Evolutionary conservation across 2,113 vertebrate species (phyloP).

Genomic region (Pangasianodon gigas): DNA sequence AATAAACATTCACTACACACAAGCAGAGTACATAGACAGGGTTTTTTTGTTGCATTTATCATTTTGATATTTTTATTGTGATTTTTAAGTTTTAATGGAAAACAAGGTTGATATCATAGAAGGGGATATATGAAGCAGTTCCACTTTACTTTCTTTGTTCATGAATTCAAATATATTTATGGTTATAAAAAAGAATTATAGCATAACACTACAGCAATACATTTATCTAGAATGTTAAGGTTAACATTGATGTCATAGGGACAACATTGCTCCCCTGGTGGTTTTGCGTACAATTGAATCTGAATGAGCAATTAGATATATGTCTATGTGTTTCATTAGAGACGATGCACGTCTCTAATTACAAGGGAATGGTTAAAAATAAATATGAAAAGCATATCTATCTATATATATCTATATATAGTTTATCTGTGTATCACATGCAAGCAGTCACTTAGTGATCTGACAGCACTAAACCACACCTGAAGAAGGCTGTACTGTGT

Average conservation of each 20-base stretch:
- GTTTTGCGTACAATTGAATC: constrained; percentile 41
- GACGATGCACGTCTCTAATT: constrained; percentile 62
- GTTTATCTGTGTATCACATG: constrained; percentile 79
- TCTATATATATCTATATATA: constrained; percentile 72
- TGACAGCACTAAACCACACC: constrained; percentile 77
- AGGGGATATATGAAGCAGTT: constrained; percentile 63
- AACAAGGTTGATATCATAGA: constrained; percentile 61
- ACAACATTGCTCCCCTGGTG: constrained; percentile 54
- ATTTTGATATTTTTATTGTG: constrained; percentile 58
- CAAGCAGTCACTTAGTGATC: constrained; percentile 81
- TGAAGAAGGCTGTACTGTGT: constrained; percentile 58
- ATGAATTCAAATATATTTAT: constrained; percentile 61
- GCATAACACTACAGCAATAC: constrained; percentile 77
- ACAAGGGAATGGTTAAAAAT: constrained; percentile 55
- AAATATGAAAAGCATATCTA: constrained; percentile 65
- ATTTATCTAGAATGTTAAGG: constrained; percentile 71
- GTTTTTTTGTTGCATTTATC: constrained; percentile 31
- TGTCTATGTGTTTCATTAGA: constrained; percentile 62
- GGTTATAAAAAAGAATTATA: constrained; percentile 59
- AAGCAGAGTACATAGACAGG: constrained; percentile 76
- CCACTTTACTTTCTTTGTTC: constrained; percentile 69
- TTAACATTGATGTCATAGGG: constrained; percentile 66
- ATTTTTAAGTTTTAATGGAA: constrained; percentile 53
- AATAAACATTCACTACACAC: constrained; percentile 78
- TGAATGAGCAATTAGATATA: constrained; percentile 60